A percentile compares a stretch with the other conserved stretches of the same genome.
Evolutionary conservation across 2,113 vertebrate species (phyloP).

Genomic region (Anoura caudifer): DNA sequence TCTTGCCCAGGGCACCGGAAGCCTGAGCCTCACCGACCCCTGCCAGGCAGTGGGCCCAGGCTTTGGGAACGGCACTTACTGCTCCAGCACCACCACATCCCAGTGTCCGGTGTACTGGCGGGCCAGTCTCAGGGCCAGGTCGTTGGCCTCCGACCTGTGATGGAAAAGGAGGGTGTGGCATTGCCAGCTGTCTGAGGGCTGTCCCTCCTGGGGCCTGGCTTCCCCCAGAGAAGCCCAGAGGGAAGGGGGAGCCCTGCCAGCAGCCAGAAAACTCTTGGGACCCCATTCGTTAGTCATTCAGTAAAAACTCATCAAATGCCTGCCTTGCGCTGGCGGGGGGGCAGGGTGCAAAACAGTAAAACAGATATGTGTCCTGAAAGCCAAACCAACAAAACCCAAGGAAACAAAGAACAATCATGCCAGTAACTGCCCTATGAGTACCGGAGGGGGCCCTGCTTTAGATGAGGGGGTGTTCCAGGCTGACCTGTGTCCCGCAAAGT

Average conservation of each 20-base stretch:
- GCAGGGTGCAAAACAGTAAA: background rate
- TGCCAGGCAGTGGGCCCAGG: fast-evolving
- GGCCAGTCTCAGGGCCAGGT: slow-evolving; percentile 92
- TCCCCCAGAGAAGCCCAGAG: background rate
- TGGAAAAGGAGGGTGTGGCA: background rate
- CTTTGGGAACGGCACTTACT: slow-evolving; percentile 83
- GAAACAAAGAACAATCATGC: background rate
- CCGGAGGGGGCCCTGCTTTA: background rate
- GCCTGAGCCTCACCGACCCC: background rate
- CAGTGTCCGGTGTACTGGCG: slow-evolving; percentile 89
- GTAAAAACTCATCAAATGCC: background rate
- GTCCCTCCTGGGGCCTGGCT: background rate
- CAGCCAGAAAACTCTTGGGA: background rate
- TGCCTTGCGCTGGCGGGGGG: background rate
- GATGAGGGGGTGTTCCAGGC: too few species aligned
- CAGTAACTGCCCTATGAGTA: background rate
- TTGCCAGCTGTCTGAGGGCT: background rate
- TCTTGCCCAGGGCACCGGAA: background rate
- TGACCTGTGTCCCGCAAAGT: background rate
- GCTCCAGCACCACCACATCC: slow-evolving; percentile 92
- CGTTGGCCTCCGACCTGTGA: slow-evolving; percentile 94
- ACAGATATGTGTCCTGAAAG: background rate
- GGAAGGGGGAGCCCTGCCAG: background rate
- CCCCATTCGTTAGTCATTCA: background rate
- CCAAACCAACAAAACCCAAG: background rate